Evolutionary conservation across 2,888 invertebrate genomes (phyloP).

Genomic region (Aspidapion aeneum): DNA sequence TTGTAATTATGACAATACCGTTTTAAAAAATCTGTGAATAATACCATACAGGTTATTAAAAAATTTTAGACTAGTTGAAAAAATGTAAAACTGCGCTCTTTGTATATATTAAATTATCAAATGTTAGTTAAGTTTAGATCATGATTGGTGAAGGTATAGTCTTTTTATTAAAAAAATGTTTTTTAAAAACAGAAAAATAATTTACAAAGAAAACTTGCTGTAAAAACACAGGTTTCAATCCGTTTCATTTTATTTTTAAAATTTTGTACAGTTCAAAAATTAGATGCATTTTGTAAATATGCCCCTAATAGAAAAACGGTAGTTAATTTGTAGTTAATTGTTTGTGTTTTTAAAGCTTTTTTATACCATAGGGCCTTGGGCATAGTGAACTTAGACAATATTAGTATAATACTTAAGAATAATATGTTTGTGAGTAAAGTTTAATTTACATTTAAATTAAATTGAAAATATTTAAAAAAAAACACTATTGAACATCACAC

Average conservation of each 20-base stretch:
- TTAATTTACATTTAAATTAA: neutral
- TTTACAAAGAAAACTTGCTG: too few species aligned
- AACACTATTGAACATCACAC: too few species aligned
- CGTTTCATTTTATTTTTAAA: too few species aligned
- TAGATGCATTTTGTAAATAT: constrained; percentile 2
- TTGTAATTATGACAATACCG: constrained; percentile 40
- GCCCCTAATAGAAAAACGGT: neutral
- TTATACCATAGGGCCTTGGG: neutral
- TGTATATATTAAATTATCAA: neutral
- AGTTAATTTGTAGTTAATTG: neutral
- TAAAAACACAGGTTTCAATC: too few species aligned
- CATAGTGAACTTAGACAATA: neutral
- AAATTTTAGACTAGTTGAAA: constrained; percentile 4
- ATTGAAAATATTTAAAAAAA: neutral
- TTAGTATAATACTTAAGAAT: neutral
- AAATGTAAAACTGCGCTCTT: neutral
- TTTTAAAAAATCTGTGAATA: constrained; percentile 38
- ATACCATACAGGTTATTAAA: constrained; percentile 37
- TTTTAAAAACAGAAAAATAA: too few species aligned
- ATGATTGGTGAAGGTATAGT: too few species aligned
- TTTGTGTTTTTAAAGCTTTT: neutral
- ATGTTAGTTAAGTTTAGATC: neutral
- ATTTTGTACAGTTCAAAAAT: neutral
- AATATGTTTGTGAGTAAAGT: neutral
- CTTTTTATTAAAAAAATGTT: too few species aligned